Base-by-base conservation (phyloP, 92 coral and sea anemone species). In the Siderastrea siderea region DNA sequence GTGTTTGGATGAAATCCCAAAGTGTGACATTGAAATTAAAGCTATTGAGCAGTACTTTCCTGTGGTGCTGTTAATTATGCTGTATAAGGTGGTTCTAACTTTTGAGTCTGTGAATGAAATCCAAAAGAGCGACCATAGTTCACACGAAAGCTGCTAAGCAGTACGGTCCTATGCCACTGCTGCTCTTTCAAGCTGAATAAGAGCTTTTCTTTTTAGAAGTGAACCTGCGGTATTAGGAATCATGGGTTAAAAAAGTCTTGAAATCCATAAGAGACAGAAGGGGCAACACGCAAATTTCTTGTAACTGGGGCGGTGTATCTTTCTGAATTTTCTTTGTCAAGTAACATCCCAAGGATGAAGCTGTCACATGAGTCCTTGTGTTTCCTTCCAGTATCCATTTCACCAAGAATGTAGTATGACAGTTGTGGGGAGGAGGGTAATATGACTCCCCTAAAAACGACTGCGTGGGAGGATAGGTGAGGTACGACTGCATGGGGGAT, bases 251-350 rank as follows among this genome's bases (percentile, higher is more conserved):
- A 69, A 13, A 26, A 26, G 26, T 9, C 1, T 19, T 65, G 8
- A 38, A 12, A 66, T 45, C 50, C 53, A 44, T 26, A 26, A 26
- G 73, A 50, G 15, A 67, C 63, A 44, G 1, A 26, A 10, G 3
- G 45, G 73, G 17, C 49, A 44, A 6, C 44, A 64, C 49, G 16
- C 46, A 80, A 80, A 14, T 80, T 80, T 80, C 84, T 43, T 26
- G 17, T 6, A 38, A 52, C 48, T 43, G 10, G 4, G 68, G 49
- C 19, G 74, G 45, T 19, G 9, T 71, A 67, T 70, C 38, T 80
- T 44, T 48, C 66, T 16, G 15, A 68, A 6, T 49, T 50, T 66
- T 53, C 84, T 66, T 80, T 80, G 84, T 52, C 53, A 50, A 65
- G 75, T 52, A 19, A 17, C 75, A 53, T 67, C 7, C 13, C 1